A percentile compares a stretch with the other conserved stretches of the same genome.
Evolutionary conservation across 1,140 invertebrate species (phyloP).

Genomic region (Sarcophaga bullata): DNA sequence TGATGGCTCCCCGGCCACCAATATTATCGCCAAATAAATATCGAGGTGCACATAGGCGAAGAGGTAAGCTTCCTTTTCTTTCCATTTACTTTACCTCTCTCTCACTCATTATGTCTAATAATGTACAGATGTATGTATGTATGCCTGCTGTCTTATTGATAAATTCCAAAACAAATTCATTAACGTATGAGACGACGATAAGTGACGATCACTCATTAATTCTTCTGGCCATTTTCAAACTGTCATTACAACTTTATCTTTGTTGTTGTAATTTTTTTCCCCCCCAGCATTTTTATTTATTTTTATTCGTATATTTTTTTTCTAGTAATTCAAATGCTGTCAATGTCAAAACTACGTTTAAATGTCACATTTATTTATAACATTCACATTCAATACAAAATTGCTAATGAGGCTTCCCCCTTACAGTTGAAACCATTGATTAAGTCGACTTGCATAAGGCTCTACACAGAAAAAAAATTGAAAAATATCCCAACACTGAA

Average conservation of each 20-base stretch:
- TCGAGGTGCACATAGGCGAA: constrained; percentile 57
- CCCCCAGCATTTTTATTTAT: no score
- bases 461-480: no score
- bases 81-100: not conserved
- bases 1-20: constrained; percentile 62
- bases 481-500: no score
- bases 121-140: no score
- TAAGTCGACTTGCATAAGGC: no score
- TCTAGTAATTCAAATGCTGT: constrained; percentile 9
- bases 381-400: not conserved
- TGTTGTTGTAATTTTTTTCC: no score
- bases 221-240: not conserved
- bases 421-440: no score
- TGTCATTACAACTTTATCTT: not conserved
- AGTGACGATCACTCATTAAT: not conserved
- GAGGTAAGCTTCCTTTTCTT: constrained; percentile 59
- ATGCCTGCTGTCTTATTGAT: no score
- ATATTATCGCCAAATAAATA: constrained; percentile 61
- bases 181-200: not conserved
- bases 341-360: constrained; percentile 24
- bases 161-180: not conserved
- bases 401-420: not conserved
- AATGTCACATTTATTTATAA: constrained; percentile 19
- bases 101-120: no score
- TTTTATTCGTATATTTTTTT: not conserved